These are phyloP conservation scores for Sitobion miscanthi DNA, from an alignment of 1,140 invertebrate genomes.

Conservation along the genomic window DNA sequence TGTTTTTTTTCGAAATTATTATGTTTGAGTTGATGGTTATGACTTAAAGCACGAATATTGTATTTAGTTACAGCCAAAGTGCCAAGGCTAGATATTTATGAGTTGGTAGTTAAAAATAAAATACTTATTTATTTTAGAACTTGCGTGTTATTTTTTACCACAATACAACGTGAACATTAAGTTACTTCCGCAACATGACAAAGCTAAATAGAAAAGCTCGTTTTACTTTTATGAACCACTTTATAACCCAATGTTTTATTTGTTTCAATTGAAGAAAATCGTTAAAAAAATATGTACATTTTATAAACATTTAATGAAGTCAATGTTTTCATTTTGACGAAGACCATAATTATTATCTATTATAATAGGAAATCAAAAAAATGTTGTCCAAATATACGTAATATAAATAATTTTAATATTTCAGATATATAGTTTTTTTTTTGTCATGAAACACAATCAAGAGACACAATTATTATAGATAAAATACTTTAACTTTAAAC, in stretches of 20 bases:
- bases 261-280: not conserved
- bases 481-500: too few relatives aligned
- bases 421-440: too few relatives aligned
- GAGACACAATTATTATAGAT: too few relatives aligned
- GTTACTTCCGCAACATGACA: not conserved
- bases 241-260: not conserved
- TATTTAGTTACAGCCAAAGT: too few relatives aligned
- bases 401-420: not conserved
- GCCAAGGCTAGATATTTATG: too few relatives aligned
- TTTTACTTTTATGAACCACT: not conserved
- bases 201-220: not conserved
- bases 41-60: too few relatives aligned
- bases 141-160: not conserved
- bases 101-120: too few relatives aligned
- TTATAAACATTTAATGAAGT: not conserved
- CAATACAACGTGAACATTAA: not conserved
- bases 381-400: not conserved
- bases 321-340: not conserved
- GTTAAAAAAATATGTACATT: not conserved
- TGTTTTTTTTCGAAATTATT: too few relatives aligned
- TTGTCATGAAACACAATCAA: too few relatives aligned
- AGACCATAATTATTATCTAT: not conserved
- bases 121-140: not conserved
- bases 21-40: too few relatives aligned
- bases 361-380: not conserved